Evolutionary conservation across 2,888 invertebrate genomes (phyloP), one percentile per base, ranked within the genome.

Genomic region (Agrilus cyanescens): DNA sequence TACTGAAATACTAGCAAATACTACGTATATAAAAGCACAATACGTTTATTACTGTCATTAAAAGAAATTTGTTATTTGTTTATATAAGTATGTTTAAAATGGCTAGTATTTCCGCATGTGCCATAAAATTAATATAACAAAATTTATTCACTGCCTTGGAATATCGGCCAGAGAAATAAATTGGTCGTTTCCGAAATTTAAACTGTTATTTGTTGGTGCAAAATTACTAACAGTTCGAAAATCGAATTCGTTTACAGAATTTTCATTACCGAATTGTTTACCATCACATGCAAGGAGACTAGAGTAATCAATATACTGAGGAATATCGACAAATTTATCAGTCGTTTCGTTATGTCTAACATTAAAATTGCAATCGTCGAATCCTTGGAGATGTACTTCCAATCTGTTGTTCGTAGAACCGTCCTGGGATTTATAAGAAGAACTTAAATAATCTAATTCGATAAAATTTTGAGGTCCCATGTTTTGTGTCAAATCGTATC

Each of bases 241-340:
- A 52, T 67, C 66, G 4, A 66, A 53, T 33, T 67, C 66, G 41
- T 57, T 61, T 40, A 58, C 50, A 38, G 53, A 54, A 35, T 60
- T 62, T 39, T 55, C 58, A 25, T 47, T 51, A 1, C 46, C 34
- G 16, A 51, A 52, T 33, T 55, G 53, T 53, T 58, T 62, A 45
- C 56, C 59, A 39, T 63, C 63, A 38, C 60, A 62, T 16, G 54
- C 53, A 38, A 63, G 38, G 40, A 65, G 56, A 42, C 57, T 59
- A 37, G 56, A 59, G 44, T 65, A 65, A 41, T 66, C 65, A 15
- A 58, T 55, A 47, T 60, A 65, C 43, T 63, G 63, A 2, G 56
- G 55, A 12, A 60, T 48, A 43, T 63, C 61, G 12, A 57, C 52
- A 43, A 55, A 60, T 44, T 61, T 56, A 12, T 60, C 60, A 25